A percentile compares a stretch with the other conserved stretches of the same genome.
Conservation (phyloP, 2,113 vertebrate species). For the Stictonetta naevosa region DNA sequence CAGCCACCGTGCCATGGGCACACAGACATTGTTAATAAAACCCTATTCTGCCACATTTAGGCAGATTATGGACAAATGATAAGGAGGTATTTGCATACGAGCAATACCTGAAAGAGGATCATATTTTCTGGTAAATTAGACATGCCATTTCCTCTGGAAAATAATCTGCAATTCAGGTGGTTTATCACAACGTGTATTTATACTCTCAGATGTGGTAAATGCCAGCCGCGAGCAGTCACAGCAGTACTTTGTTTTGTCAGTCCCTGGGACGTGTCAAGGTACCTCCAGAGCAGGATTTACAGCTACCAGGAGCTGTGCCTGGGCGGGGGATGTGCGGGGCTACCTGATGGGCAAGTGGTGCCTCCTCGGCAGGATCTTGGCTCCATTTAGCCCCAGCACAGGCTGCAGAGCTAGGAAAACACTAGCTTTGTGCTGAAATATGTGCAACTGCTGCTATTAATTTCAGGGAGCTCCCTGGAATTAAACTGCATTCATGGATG, state of each 20-base stretch:
- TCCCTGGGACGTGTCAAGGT: background rate
- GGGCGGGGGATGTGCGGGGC: accelerated
- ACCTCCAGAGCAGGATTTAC: background rate
- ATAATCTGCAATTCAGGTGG: background rate
- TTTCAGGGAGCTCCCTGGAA: background rate
- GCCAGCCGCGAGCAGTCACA: background rate
- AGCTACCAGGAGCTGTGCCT: background rate
- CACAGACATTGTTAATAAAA: constrained; percentile 23
- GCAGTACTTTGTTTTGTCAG: background rate
- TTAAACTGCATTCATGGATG: background rate
- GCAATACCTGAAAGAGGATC: background rate
- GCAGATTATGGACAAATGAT: background rate
- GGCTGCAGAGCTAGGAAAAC: background rate
- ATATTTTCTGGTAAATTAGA: background rate
- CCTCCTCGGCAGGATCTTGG: background rate
- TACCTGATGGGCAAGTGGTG: accelerated
- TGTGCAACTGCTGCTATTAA: background rate
- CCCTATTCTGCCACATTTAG: constrained; percentile 54
- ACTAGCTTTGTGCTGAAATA: background rate
- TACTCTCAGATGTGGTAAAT: background rate
- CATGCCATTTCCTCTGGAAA: background rate
- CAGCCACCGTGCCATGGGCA: background rate
- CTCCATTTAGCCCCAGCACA: background rate
- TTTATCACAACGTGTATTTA: background rate
- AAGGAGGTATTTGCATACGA: constrained; percentile 24